Conservation (phyloP, 2,888 invertebrate genomes). For the Noctua pronuba region DNA sequence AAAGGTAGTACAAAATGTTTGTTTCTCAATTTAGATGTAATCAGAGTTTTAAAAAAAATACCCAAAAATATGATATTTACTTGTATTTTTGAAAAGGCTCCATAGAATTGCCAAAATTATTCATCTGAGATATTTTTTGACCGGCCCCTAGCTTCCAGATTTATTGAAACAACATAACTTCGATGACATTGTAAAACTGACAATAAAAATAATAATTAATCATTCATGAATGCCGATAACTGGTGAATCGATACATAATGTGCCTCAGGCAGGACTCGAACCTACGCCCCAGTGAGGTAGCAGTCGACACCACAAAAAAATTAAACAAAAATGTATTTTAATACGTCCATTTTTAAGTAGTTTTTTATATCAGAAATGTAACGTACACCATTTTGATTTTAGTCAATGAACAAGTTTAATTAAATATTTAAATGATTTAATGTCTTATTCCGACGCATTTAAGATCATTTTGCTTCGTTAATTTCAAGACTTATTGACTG, state of each 20-base stretch:
- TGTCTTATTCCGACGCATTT: slow-evolving; percentile 53
- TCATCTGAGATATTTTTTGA: neutral
- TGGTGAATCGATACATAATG: slow-evolving; percentile 67
- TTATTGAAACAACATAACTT: slow-evolving; percentile 6
- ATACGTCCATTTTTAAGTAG: slow-evolving; percentile 33
- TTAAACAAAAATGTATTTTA: slow-evolving; percentile 39
- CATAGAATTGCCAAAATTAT: neutral
- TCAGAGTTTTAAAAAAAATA: no score
- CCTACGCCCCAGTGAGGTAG: slow-evolving; percentile 74
- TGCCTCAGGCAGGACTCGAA: slow-evolving; percentile 78
- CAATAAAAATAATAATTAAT: slow-evolving; percentile 47
- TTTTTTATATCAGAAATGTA: slow-evolving; percentile 34
- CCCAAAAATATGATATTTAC: neutral
- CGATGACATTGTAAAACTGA: slow-evolving; percentile 39
- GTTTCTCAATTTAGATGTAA: neutral
- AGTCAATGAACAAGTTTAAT: slow-evolving; percentile 47
- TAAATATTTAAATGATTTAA: slow-evolving; percentile 47
- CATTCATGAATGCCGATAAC: slow-evolving; percentile 66
- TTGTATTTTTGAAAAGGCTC: neutral
- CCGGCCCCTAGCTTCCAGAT: neutral
- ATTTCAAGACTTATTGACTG: slow-evolving; percentile 65
- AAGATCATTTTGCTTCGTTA: slow-evolving; percentile 60
- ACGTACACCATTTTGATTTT: slow-evolving; percentile 33
- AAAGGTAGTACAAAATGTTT: neutral
- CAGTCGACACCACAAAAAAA: slow-evolving; percentile 44